Evolutionary conservation across 2,113 vertebrate species (phyloP), one percentile per base, ranked within the genome.

Genomic region (Azemiops feae): DNA sequence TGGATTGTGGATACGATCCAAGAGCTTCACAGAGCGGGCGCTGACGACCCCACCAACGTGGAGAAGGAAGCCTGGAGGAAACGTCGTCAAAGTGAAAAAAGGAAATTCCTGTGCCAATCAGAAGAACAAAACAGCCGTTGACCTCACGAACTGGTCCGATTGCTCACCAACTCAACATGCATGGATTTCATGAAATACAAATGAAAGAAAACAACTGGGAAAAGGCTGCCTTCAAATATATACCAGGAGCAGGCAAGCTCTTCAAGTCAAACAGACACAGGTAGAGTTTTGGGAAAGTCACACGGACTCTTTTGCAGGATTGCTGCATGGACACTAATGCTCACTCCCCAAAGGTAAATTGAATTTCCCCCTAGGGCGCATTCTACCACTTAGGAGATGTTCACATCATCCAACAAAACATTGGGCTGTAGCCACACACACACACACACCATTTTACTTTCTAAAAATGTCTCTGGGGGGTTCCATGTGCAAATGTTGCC

Each of bases 1-100:
- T 2, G 99, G 99, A 97, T 99, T 99, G 96, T 99, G 99, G 94
- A 99, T 99, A 86, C 99, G 99, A 96, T 99, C 99, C 96, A 99
- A 97, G 6, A 99, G 98, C 97, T 99, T 99, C 96, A 99, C 99
- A 0, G 99, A 99, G 4, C 99, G 99, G 10, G 99, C 99, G 74
- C 99, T 99, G 96, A 99, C 99, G 85, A 99, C 99, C 2, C 99
- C 99, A 1, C 99, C 99, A 0, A 99, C 98, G 0, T 99, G 99
- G 43, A 99, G 96, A 4, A 99, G 98, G 95, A 99, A 99, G 54
- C 98, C 99, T 50, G 98, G 96, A 12, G 99, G 99, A 91, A 99
- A 99, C 47, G 98, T 97, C 22, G 99, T 99, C 98, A 99, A 93
- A 39, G 99, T 99, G 91, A 99, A 99, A 97, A 99, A 99, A 1